Evolutionary conservation across 2,113 vertebrate genomes (phyloP), one percentile per base, ranked within the genome.

Genomic region (Progne subis): DNA sequence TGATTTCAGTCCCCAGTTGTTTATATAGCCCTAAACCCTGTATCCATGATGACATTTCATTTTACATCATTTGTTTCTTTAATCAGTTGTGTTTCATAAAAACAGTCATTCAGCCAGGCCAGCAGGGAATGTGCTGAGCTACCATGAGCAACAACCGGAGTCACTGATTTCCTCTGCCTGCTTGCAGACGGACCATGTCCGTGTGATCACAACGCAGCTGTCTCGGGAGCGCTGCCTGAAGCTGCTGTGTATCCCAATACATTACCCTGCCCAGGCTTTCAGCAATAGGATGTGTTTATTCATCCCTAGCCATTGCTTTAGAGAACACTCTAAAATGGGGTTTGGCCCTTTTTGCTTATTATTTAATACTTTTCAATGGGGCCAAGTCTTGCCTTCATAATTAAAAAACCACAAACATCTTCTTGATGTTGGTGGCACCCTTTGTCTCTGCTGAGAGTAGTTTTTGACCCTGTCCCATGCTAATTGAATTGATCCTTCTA

Each of bases 21-120:
- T 94, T 96, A 90, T 65, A 69, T 32, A 96, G 92, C 74, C 60
- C 85, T 92, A 95, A 96, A 83, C 86, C 93, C 82, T 34, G 69
- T 79, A 96, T 92, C 80, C 92, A 94, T 57, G 92, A 96, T 96
- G 95, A 97, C 93, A 94, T 94, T 96, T 96, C 92, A 93, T 96
- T 97, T 96, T 96, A 97, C 93, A 94, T 96, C 94, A 97, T 96
- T 96, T 96, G 92, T 97, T 97, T 97, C 95, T 94, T 95, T 96
- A 97, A 95, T 96, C 95, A 91, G 90, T 90, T 96, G 72, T 65
- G 78, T 69, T 95, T 86, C 90, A 95, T 88, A 88, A 95, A 96
- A 94, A 74, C 92, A 49, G 60, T 61, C 82, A 86, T 96, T 95
- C 92, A 96, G 92, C 72, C 86, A 94, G 92, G 93, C 95, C 96